Base-by-base conservation (phyloP, 1,140 invertebrate genomes). In the Acromyrmex heyeri region DNA sequence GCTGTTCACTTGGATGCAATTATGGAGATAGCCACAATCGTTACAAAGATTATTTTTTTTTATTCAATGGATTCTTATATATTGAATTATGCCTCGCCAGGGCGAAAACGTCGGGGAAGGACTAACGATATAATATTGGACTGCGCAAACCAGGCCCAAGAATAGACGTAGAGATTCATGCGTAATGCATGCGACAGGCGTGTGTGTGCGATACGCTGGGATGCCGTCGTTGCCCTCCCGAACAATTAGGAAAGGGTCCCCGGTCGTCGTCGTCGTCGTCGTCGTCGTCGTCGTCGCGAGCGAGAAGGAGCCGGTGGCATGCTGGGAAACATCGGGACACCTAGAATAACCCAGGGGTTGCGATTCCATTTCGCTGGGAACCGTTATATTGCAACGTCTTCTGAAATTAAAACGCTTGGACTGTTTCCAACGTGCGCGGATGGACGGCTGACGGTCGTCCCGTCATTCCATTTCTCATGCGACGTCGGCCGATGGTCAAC, bases 331-430 rank as follows among this genome's bases (percentile, higher is more conserved):
- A 27, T 55, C 48, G 69, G 62, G 21, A 75, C 57, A 38, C 30
- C 85, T 10, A 64, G 79, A 62, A 73, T n/a, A 48, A 67, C 62
- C 65, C 64, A 67, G 88, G 91, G 91, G 90, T 92, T 87, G 87
- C 89, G 88, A 91, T 93, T 93, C 87, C 91, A 92, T 93, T 93
- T 93, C 72, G 59, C 69, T 65, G 86, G 53, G 64, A 93, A 93
- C 93, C 93, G 93, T 93, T 93, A 93, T 92, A 92, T 93, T 90
- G 90, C 92, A 93, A 93, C 88, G 92, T 92, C 91, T 91, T 88
- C 72, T 86, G 62, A 88, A 93, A 93, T 93, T 91, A 90, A 90
- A 92, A 91, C 88, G 87, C 88, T 89, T 88, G 87, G 87, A 91
- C 87, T 90, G 85, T 87, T 89, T 90, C 86, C 85, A 89, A 91